Percentiles rank a stretch among this genome's conserved stretches.
phyloP scores from a whole-genome alignment of 2,888 invertebrate genomes.

The Pachliopta kotzebuea region DNA sequence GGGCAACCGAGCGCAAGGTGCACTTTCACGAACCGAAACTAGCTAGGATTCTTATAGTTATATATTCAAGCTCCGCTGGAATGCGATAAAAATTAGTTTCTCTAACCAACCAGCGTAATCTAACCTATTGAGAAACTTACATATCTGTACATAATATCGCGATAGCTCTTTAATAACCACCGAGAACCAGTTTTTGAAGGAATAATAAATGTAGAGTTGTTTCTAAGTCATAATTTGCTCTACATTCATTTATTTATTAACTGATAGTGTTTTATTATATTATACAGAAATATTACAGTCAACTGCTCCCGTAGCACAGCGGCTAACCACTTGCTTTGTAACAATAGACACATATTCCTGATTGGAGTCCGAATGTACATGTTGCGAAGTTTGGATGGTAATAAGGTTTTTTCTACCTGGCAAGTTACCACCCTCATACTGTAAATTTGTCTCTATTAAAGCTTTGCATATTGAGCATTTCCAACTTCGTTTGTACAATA shows the following conservation, averaged over 20 bases:
- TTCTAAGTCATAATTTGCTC: constrained; percentile 8
- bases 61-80: constrained; percentile 34
- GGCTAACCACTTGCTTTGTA: neutral
- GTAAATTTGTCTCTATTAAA: no score
- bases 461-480: no score
- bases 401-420: no score
- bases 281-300: neutral
- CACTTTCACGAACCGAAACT: constrained; percentile 56
- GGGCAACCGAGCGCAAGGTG: constrained; percentile 56
- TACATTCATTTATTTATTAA: constrained; percentile 7
- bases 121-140: constrained; percentile 31
- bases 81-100: constrained; percentile 48
- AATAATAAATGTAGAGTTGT: constrained; percentile 8
- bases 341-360: neutral
- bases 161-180: constrained; percentile 25
- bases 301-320: neutral
- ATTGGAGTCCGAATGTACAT: no score
- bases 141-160: constrained; percentile 30
- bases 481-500: no score
- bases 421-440: no score
- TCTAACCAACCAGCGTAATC: constrained; percentile 35
- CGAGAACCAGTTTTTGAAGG: constrained; percentile 18
- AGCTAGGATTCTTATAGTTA: constrained; percentile 48
- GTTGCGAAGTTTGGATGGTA: no score
- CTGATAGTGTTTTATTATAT: neutral